Conservation (phyloP, 1,140 invertebrate species). For the Cyphomyrmex costatus region DNA sequence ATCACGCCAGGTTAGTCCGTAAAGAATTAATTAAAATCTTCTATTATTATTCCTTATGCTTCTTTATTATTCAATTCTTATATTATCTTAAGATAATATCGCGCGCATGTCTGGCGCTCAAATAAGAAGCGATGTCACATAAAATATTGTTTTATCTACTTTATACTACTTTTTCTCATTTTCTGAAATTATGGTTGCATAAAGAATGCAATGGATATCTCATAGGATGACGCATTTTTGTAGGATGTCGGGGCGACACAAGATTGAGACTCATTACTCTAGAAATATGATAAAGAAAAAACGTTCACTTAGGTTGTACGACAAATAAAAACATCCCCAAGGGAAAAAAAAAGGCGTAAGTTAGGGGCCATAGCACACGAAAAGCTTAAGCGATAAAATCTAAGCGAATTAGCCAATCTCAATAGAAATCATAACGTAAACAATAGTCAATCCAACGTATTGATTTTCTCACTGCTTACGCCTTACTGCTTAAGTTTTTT, state of each 20-base stretch:
- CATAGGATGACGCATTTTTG: neutral
- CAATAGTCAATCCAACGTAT: too few relatives aligned
- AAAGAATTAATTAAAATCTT: conserved; percentile 7
- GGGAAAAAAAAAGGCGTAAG: neutral
- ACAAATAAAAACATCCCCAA: conserved; percentile 30
- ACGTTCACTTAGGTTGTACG: neutral
- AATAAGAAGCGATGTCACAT: neutral
- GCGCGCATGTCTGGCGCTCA: neutral
- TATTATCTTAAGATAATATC: neutral
- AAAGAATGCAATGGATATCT: neutral
- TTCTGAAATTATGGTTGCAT: conserved; percentile 29
- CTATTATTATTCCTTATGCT: neutral
- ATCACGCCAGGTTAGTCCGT: neutral
- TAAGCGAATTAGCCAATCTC: too few relatives aligned
- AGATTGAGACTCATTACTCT: conserved; percentile 3
- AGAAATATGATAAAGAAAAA: neutral
- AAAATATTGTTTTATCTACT: neutral
- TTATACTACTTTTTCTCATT: neutral
- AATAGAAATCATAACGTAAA: too few relatives aligned
- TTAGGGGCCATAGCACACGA: neutral
- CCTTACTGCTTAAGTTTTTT: too few relatives aligned
- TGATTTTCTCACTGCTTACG: too few relatives aligned
- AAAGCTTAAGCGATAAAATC: too few relatives aligned
- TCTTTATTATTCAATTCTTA: conserved; percentile 1
- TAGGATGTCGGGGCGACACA: neutral